Conservation (phyloP, 2,113 vertebrate species). For the Calcarius ornatus region DNA sequence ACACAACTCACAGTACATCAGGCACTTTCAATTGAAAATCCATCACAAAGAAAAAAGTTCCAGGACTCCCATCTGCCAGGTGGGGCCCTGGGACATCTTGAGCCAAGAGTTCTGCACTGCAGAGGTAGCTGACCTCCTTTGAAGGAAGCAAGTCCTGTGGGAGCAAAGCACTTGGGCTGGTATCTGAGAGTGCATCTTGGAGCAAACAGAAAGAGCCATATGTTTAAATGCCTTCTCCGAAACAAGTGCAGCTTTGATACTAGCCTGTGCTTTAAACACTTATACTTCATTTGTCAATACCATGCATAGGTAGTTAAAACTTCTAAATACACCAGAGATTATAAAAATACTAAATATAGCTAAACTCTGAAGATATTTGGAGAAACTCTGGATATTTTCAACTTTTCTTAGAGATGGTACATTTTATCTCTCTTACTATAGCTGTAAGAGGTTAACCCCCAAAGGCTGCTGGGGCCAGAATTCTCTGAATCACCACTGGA, state of each 20-base stretch:
- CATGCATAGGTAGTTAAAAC: neutral
- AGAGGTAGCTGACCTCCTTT: neutral
- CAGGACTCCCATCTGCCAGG: neutral
- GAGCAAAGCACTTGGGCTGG: neutral
- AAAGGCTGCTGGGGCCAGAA: neutral
- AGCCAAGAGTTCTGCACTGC: accelerated
- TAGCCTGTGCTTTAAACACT: neutral
- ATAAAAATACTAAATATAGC: neutral
- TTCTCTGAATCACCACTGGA: neutral
- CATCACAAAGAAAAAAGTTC: neutral
- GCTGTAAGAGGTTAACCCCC: neutral
- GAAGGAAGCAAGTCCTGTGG: neutral
- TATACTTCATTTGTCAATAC: neutral
- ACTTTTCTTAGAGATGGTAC: neutral
- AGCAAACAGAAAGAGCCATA: neutral
- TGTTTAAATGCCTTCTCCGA: neutral
- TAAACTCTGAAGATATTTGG: neutral
- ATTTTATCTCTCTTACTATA: neutral
- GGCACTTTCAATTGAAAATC: neutral
- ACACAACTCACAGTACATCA: neutral
- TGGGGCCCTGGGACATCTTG: neutral
- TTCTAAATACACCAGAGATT: neutral
- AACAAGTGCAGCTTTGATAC: neutral
- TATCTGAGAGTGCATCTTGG: neutral
- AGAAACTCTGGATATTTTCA: neutral